These are phyloP conservation scores for Dolichomitus sp. DNA, from an alignment of 2,888 invertebrate species.

Conservation along the genomic window DNA sequence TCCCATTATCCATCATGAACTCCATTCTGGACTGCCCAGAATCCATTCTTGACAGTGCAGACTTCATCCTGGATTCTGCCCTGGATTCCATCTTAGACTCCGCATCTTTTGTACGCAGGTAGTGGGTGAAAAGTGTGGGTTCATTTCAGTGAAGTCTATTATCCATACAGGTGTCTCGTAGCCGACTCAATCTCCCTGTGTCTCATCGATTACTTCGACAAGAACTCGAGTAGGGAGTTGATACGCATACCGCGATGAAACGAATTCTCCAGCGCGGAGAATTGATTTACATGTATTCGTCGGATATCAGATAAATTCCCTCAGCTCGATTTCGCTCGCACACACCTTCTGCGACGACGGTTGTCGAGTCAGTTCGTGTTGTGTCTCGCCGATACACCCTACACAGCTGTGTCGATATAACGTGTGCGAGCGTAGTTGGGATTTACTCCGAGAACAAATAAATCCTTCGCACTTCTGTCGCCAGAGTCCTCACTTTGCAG, in stretches of 20 bases:
- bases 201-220: slow-evolving; percentile 25
- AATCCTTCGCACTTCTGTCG: slow-evolving; percentile 40
- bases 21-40: no score
- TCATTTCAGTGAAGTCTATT: slow-evolving; percentile 2
- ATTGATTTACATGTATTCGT: slow-evolving; percentile 59
- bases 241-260: slow-evolving; percentile 35
- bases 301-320: slow-evolving; percentile 61
- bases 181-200: slow-evolving; percentile 49
- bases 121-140: slow-evolving; percentile 1
- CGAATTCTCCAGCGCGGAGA: slow-evolving; percentile 26
- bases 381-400: background rate
- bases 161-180: slow-evolving; percentile 43
- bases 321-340: slow-evolving; percentile 33
- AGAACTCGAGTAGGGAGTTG: slow-evolving; percentile 2
- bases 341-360: background rate
- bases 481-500: slow-evolving; percentile 18
- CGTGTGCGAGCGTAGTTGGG: slow-evolving; percentile 23
- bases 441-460: slow-evolving; percentile 59
- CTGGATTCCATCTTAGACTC: no score
- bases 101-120: no score
- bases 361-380: slow-evolving; percentile 43
- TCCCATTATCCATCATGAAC: no score
- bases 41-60: no score
- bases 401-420: slow-evolving; percentile 3
- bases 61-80: no score